A percentile compares a stretch with the other conserved stretches of the same genome.
Conservation (phyloP, 2,113 vertebrate species). For the Pluvianellus socialis region DNA sequence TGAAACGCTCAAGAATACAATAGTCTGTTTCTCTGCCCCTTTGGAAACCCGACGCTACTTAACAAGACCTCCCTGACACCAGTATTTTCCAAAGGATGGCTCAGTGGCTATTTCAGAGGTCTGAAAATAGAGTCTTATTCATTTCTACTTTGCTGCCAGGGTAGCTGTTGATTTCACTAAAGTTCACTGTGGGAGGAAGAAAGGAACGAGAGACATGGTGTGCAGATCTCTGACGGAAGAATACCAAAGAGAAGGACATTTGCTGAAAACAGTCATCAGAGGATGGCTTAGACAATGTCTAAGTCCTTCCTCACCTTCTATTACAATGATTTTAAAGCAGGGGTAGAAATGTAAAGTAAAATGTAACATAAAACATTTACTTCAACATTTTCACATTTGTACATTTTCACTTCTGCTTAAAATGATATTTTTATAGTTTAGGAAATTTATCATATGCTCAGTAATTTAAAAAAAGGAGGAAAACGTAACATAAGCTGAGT, state of each 20-base stretch:
- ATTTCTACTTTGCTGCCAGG: background rate
- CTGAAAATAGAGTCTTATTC: constrained; percentile 1
- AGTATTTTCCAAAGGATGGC: background rate
- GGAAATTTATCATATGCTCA: background rate
- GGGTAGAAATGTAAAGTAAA: background rate
- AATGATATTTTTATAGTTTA: background rate
- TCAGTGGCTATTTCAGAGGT: background rate
- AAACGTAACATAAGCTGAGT: background rate
- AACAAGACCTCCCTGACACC: background rate
- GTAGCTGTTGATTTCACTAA: background rate
- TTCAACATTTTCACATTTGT: background rate
- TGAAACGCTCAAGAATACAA: background rate
- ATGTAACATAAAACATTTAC: background rate
- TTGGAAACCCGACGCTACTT: background rate
- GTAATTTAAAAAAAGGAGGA: background rate
- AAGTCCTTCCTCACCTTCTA: background rate
- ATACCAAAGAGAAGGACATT: background rate
- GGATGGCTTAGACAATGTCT: background rate
- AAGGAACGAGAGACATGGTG: background rate
- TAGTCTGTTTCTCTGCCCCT: background rate
- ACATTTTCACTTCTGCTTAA: background rate
- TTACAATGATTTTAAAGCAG: background rate
- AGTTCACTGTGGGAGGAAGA: background rate
- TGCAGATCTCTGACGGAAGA: background rate
- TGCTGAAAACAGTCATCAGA: background rate